Evolutionary conservation across 2,797 vertebrate genomes (phyloP).

Genomic region (Malacoraja senta): DNA sequence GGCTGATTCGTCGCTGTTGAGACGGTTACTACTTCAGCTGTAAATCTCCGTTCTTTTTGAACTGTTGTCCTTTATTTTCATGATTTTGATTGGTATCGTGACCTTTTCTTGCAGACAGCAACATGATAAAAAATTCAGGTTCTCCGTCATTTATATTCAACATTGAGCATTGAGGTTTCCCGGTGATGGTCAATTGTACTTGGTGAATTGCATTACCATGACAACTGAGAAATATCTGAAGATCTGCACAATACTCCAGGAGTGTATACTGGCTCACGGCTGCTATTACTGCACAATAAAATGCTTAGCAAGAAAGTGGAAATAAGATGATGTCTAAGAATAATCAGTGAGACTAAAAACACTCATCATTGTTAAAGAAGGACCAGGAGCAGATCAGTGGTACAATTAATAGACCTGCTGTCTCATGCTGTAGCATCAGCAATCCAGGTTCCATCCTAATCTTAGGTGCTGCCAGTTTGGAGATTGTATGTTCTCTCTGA

Average conservation of each 20-base stretch:
- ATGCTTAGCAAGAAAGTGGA: neutral
- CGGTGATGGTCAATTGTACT: conserved; percentile 1
- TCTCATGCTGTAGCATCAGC: no score
- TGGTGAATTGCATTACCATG: neutral
- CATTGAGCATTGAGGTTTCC: neutral
- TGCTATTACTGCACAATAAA: neutral
- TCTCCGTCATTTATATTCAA: conserved; percentile 1
- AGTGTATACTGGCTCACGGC: neutral
- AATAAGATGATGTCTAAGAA: neutral
- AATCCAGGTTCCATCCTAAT: no score
- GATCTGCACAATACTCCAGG: neutral
- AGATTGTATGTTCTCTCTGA: no score
- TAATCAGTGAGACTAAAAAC: neutral
- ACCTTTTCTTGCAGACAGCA: neutral
- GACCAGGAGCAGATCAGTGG: no score
- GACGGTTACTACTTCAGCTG: neutral
- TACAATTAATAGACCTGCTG: no score
- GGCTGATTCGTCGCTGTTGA: neutral
- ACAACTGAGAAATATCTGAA: neutral
- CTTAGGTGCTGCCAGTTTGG: no score
- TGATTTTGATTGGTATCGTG: neutral
- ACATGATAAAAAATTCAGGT: conserved; percentile 8
- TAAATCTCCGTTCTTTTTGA: neutral
- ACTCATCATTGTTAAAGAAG: neutral
- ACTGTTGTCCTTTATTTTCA: neutral